Evolutionary conservation across 1,140 invertebrate genomes (phyloP).

Genomic region (Drosophila sproati): DNA sequence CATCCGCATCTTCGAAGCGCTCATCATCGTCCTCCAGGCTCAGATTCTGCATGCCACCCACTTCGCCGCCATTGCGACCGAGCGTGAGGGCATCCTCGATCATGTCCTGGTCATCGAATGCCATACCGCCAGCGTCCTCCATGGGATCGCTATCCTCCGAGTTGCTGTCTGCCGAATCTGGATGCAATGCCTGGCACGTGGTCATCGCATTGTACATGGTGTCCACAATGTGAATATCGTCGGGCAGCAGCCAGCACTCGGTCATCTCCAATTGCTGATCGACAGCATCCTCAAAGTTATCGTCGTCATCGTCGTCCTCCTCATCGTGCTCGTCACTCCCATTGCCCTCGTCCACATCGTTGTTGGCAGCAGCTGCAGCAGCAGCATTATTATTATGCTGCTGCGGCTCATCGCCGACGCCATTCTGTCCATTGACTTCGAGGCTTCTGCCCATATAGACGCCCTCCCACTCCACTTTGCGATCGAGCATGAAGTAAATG

Average conservation of each 20-base stretch:
- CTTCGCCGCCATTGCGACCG: slow-evolving; percentile 57
- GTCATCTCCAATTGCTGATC: slow-evolving; percentile 72
- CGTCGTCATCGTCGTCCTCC: slow-evolving; percentile 66
- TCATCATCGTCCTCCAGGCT: slow-evolving; percentile 77
- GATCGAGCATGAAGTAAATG: slow-evolving; percentile 82
- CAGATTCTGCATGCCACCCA: slow-evolving; percentile 72
- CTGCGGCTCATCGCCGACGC: slow-evolving; percentile 28
- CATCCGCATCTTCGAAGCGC: slow-evolving; percentile 81
- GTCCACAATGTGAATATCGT: slow-evolving; percentile 73
- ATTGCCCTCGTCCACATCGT: slow-evolving; percentile 63
- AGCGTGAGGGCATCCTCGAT: slow-evolving; percentile 59
- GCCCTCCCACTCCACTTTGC: slow-evolving; percentile 76
- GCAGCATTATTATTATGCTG: slow-evolving; percentile 23
- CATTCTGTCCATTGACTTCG: slow-evolving; percentile 62
- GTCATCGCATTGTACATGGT: slow-evolving; percentile 79
- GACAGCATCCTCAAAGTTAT: slow-evolving; percentile 71
- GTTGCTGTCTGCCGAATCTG: slow-evolving; percentile 79
- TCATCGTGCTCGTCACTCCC: slow-evolving; percentile 58
- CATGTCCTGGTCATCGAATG: slow-evolving; percentile 67
- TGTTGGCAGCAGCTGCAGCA: slow-evolving; percentile 20
- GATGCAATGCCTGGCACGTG: slow-evolving; percentile 79
- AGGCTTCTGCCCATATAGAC: slow-evolving; percentile 54
- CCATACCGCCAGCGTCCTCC: slow-evolving; percentile 65
- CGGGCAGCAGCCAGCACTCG: slow-evolving; percentile 79
- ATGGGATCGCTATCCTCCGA: slow-evolving; percentile 77